These are phyloP conservation scores for Prionace glauca DNA, from an alignment of 2,797 vertebrate genomes.

Conservation along the genomic window DNA sequence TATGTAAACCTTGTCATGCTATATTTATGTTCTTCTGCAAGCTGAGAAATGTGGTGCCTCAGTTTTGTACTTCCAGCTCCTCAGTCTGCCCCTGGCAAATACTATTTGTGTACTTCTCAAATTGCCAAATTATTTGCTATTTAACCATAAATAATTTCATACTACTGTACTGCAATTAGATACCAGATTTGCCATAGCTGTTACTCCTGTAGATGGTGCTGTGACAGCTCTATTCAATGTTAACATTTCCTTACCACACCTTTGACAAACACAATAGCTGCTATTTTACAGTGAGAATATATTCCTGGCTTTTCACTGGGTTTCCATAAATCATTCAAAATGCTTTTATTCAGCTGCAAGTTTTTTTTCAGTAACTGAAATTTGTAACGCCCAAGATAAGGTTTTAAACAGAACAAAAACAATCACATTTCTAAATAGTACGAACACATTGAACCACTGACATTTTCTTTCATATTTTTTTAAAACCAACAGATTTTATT, in stretches of 20 bases:
- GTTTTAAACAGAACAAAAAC: background rate
- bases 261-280: background rate
- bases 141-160: background rate
- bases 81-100: background rate
- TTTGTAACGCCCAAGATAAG: background rate
- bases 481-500: no score
- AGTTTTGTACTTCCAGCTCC: background rate
- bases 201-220: background rate
- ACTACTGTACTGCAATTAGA: background rate
- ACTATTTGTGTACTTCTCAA: background rate
- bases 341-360: background rate
- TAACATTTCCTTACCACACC: background rate
- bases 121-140: background rate
- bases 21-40: background rate
- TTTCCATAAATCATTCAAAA: background rate
- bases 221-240: background rate
- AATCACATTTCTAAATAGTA: background rate
- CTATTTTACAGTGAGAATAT: background rate
- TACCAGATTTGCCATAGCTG: background rate
- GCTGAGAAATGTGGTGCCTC: background rate
- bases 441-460: background rate
- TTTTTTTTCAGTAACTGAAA: background rate
- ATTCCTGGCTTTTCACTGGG: background rate
- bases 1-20: background rate
- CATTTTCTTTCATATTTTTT: background rate